Base-by-base conservation (phyloP, 2,113 vertebrate species). In the Tor tambroides region DNA sequence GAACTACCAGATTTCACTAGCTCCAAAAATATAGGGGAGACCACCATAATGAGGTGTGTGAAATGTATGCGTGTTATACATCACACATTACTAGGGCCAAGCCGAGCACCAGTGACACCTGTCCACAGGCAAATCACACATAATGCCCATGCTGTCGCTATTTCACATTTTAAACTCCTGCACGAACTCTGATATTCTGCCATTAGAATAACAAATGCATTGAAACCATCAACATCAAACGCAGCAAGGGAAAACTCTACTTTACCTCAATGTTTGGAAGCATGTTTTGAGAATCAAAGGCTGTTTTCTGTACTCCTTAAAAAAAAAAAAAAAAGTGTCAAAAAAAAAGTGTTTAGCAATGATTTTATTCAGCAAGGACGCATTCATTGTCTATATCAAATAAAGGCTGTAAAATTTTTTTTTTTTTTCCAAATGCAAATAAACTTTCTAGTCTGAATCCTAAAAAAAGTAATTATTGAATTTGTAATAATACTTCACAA, bases 1-100 rank as follows among this genome's bases (percentile, higher is more conserved):
- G 83, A 77, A 83, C 43, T 88, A 86, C 78, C 46, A 59, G 80
- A 65, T 81, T 87, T 87, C 26, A 26, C 76, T 89, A 35, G 76
- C 77, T 89, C 67, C 65, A 87, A 80, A 84, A 84, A 86, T 72
- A 83, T 77, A 51, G 35, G 38, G 51, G 81, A 84, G 59, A 61
- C 78, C 76, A 89, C 85, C n/a, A 82, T 67, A 46, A 82, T n/a
- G 54, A 41, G 11, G 21, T 15, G 26, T 26, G 79, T 17, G n/a
- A 80, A 78, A 54, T 46, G 6, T 15, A 54, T 49, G n/a, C 6
- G n/a, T 75, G 41, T 2, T 5, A 19, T 54, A 54, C 54, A 56
- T 21, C 4, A 17, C 26, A 77, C 43, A 2, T 67, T 14, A 30
- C 28, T 26, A 15, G 2, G 6, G 8, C 1, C 32, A 32, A 3